Evolutionary conservation across 2,888 invertebrate genomes (phyloP).

Genomic region (Seira musarum): DNA sequence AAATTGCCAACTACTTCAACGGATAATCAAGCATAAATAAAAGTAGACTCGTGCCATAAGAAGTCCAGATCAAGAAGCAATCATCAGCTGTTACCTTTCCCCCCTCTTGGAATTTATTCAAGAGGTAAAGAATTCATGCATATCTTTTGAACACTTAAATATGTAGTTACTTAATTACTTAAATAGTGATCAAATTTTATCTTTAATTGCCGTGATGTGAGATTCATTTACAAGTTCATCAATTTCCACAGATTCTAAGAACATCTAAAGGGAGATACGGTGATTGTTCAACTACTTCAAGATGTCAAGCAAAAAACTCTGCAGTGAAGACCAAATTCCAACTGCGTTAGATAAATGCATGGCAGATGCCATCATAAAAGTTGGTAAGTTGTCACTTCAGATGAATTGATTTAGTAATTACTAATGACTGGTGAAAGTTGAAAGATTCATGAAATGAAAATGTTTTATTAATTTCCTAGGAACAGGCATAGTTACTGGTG

Average conservation of each 20-base stretch:
- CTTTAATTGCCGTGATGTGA: not conserved
- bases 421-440: not conserved
- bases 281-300: not conserved
- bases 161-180: too few species aligned
- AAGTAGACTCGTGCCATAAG: too few species aligned
- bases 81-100: too few species aligned
- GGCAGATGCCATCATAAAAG: slow-evolving; percentile 67
- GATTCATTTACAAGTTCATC: not conserved
- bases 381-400: too few species aligned
- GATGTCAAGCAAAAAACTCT: slow-evolving; percentile 13
- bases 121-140: too few species aligned
- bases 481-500: slow-evolving; percentile 85
- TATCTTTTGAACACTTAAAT: not conserved
- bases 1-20: too few species aligned
- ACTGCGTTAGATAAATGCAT: slow-evolving; percentile 66
- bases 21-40: too few species aligned
- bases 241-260: not conserved
- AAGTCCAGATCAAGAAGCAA: too few species aligned
- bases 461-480: slow-evolving; percentile 75
- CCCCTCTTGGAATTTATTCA: too few species aligned
- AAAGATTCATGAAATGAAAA: not conserved
- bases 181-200: too few species aligned
- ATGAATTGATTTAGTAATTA: not conserved
- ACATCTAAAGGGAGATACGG: too few species aligned
- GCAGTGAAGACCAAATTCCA: slow-evolving; percentile 65